These are phyloP conservation scores for Lonchura striata DNA, from an alignment of 2,113 vertebrate species.

Conservation along the genomic window DNA sequence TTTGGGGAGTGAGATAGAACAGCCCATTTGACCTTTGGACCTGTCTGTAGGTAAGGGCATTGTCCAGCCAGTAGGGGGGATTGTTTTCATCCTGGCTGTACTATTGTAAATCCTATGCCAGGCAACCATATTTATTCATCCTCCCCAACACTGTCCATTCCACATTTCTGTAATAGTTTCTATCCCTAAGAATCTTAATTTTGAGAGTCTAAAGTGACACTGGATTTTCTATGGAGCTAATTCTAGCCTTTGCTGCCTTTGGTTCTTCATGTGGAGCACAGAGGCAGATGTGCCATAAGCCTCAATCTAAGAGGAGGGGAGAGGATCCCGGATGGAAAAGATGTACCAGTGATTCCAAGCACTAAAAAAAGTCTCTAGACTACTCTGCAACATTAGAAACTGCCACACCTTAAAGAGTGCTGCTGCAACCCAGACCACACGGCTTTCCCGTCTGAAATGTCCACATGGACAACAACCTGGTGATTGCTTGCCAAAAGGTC, in stretches of 20 bases:
- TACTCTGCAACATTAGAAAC: neutral
- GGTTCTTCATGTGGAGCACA: neutral
- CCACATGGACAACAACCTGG: neutral
- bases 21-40: too few species aligned
- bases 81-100: too few species aligned
- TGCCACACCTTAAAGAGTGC: neutral
- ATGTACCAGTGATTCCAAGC: neutral
- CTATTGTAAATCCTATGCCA: too few species aligned
- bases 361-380: neutral
- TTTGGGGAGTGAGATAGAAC: too few species aligned
- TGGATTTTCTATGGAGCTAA: neutral
- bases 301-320: neutral
- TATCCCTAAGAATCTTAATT: neutral
- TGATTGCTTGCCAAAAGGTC: neutral
- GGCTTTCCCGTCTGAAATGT: neutral
- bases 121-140: too few species aligned
- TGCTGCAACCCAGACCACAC: neutral
- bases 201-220: neutral
- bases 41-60: too few species aligned
- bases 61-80: too few species aligned
- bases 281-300: neutral
- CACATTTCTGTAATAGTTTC: neutral
- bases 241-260: neutral
- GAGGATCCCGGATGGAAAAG: neutral
- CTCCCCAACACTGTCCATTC: too few species aligned